Conservation (phyloP, 2,888 invertebrate species). For the Athrips mouffetella region DNA sequence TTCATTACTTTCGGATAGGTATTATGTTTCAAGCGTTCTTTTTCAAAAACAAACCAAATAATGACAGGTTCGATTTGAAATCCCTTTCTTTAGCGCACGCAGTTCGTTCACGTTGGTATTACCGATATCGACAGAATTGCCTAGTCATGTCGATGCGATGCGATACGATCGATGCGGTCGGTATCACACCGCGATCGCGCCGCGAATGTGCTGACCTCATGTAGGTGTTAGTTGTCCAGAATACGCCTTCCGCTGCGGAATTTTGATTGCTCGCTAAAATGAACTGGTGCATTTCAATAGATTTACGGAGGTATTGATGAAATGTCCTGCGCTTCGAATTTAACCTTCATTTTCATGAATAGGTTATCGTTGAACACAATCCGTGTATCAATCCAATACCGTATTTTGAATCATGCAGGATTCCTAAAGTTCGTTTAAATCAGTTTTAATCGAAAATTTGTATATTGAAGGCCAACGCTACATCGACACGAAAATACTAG, state of each 20-base stretch:
- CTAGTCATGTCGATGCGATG: constrained; percentile 49
- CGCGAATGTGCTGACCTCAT: constrained; percentile 69
- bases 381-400: too few relatives aligned
- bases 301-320: background rate
- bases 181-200: constrained; percentile 74
- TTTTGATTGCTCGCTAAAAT: constrained; percentile 43
- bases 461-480: background rate
- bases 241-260: constrained; percentile 49
- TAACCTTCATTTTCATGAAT: background rate
- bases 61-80: constrained; percentile 49
- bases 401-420: too few relatives aligned
- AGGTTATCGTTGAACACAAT: too few relatives aligned
- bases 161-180: constrained; percentile 70
- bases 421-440: too few relatives aligned
- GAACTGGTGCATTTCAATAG: constrained; percentile 18
- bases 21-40: constrained; percentile 32
- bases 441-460: too few relatives aligned
- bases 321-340: background rate
- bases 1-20: constrained; percentile 31
- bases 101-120: constrained; percentile 65
- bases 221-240: constrained; percentile 61
- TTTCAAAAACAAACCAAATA: constrained; percentile 53
- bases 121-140: constrained; percentile 67
- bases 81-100: constrained; percentile 54
- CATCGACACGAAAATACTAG: background rate